Percentiles rank a stretch among this genome's conserved stretches.
phyloP scores from a whole-genome alignment of 2,888 invertebrate species.

The Eristalis intricaria region DNA sequence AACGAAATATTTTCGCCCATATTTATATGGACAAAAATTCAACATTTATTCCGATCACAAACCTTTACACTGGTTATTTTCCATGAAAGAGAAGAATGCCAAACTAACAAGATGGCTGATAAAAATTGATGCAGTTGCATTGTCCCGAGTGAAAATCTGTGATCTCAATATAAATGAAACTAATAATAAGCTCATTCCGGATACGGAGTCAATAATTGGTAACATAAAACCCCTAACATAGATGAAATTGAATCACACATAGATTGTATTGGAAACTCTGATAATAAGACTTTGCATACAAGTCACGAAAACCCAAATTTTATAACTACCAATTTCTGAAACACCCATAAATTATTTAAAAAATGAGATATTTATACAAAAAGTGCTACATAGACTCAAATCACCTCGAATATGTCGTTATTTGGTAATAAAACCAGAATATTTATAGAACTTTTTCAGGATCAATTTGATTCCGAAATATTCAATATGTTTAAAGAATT shows the following conservation, averaged over 20 bases:
- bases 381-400: slow-evolving; percentile 5
- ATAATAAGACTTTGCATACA: slow-evolving; percentile 48
- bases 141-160: slow-evolving; percentile 57
- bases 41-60: slow-evolving; percentile 79
- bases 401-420: slow-evolving; percentile 17
- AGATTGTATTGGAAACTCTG: slow-evolving; percentile 13
- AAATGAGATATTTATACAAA: not conserved
- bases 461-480: slow-evolving; percentile 29
- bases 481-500: slow-evolving; percentile 46
- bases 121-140: slow-evolving; percentile 71
- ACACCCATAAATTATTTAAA: not conserved
- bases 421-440: slow-evolving; percentile 23
- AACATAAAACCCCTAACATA: slow-evolving; percentile 12
- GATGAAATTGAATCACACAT: slow-evolving; percentile 18
- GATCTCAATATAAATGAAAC: slow-evolving; percentile 27
- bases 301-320: slow-evolving; percentile 35
- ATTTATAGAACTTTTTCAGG: slow-evolving; percentile 15
- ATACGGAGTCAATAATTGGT: slow-evolving; percentile 14
- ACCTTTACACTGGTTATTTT: slow-evolving; percentile 77
- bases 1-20: slow-evolving; percentile 77
- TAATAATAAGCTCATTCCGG: slow-evolving; percentile 4
- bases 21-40: slow-evolving; percentile 77
- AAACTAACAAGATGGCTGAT: slow-evolving; percentile 78
- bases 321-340: not conserved
- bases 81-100: slow-evolving; percentile 77